Base-by-base conservation (phyloP, 1,140 invertebrate genomes). In the Cydia fagiglandana region DNA sequence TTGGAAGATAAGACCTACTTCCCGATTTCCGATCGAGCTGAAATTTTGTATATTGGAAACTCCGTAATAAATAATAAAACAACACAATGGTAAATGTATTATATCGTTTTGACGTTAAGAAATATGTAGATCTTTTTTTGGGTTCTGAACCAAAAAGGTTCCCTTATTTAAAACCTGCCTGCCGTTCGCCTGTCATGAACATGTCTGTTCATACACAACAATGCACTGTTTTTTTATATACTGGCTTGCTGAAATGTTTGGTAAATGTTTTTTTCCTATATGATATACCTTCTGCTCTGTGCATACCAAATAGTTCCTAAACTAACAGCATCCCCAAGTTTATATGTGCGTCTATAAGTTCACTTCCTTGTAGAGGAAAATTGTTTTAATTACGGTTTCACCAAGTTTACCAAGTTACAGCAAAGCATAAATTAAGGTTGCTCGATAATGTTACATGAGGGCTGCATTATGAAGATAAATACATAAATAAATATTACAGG, bases 281-380 rank as follows among this genome's bases (percentile, higher is more conserved):
- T n/a, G n/a, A n/a, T 47, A n/a, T 73, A 41, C 38, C 68, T 73
- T 20, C 34, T 12, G 15, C 4, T 45, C 24, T 15, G 7, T 50
- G 20, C 13, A 9, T n/a, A 47, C 9, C 12, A 10, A 28, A 50
- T 50, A 50, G 70, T 47, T 50, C 45, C 70, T 45, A n/a, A 73
- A 5, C 13, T 45, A 50, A 41, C 64, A n/a, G 7, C 0, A 41
- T 41, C 38, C 34, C 38, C 9, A 10, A 41, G 38, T 10, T 41
- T 88, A 89, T 88, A 84, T 80, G 80, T 79, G 82, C 86, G 84
- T 88, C 82, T 86, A 81, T 79, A 80, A 82, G 85, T 86, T 85
- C 73, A 80, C 81, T 80, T 82, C 77, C 81, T 84, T 82, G 83
- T 83, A 78, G 78, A 73, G 68, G 70, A 77, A 79, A 84, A 84